phyloP scores from a whole-genome alignment of 2,113 vertebrate genomes.

The Agapornis roseicollis region DNA sequence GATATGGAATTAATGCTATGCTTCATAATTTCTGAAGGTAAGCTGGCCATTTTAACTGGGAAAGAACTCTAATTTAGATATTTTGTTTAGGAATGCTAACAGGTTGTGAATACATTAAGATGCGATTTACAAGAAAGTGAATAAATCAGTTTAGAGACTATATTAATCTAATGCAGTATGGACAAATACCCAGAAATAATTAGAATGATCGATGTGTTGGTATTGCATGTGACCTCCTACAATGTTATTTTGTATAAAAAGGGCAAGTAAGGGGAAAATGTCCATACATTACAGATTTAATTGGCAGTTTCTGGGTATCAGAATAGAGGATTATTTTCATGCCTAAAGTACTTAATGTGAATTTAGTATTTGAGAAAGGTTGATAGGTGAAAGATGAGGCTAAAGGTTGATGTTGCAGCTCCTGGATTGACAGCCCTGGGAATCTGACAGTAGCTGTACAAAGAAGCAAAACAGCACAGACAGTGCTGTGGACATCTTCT shows the following conservation, averaged over 20 bases:
- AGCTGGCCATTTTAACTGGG: background rate
- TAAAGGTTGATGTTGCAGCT: background rate
- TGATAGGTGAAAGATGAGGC: slow-evolving; percentile 23
- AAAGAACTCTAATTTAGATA: background rate
- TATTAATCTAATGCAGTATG: slow-evolving; percentile 56
- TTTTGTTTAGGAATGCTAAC: slow-evolving; percentile 4
- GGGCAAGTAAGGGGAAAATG: slow-evolving; percentile 51
- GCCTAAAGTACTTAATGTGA: slow-evolving; percentile 35
- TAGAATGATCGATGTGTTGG: slow-evolving; percentile 49
- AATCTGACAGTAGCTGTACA: background rate
- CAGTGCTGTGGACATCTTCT: background rate
- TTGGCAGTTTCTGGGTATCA: slow-evolving; percentile 49
- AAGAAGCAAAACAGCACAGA: background rate
- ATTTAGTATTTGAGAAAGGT: slow-evolving; percentile 45
- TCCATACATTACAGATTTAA: slow-evolving; percentile 65
- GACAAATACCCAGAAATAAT: slow-evolving; percentile 61
- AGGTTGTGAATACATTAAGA: background rate
- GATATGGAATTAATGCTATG: background rate
- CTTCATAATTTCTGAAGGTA: background rate
- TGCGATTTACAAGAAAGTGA: slow-evolving; percentile 39
- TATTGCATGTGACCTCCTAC: slow-evolving; percentile 26
- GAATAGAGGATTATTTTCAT: slow-evolving; percentile 48
- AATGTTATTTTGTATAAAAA: slow-evolving; percentile 60
- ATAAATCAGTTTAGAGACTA: slow-evolving; percentile 44
- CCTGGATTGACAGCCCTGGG: slow-evolving; percentile 8